These are phyloP conservation scores for Agraylea sexmaculata DNA, from an alignment of 1,140 invertebrate genomes.

Conservation along the genomic window DNA sequence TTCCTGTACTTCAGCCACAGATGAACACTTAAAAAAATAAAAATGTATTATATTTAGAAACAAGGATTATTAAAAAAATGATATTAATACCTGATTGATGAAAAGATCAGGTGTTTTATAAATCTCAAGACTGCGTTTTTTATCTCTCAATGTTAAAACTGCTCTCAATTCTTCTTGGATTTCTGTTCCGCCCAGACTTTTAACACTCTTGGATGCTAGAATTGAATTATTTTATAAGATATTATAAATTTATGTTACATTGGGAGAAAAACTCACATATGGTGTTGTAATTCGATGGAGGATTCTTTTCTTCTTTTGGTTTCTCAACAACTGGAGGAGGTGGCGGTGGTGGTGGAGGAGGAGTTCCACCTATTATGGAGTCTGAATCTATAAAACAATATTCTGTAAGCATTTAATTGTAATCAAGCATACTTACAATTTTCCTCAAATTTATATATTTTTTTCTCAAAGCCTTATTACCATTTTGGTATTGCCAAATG, in stretches of 20 bases:
- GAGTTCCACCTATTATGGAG: too few species aligned
- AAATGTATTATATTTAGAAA: background rate
- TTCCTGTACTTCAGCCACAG: slow-evolving; percentile 51
- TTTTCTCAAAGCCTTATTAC: too few species aligned
- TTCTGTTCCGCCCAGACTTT: slow-evolving; percentile 29
- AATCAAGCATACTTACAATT: too few species aligned
- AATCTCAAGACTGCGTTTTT: slow-evolving; percentile 47
- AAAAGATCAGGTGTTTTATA: slow-evolving; percentile 59
- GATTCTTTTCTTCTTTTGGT: slow-evolving; percentile 22
- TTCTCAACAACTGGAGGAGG: slow-evolving; percentile 25
- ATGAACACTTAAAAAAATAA: slow-evolving; percentile 32
- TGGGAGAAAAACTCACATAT: slow-evolving; percentile 15
- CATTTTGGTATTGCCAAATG: too few species aligned
- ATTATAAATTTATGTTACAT: background rate
- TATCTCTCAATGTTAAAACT: slow-evolving; percentile 48
- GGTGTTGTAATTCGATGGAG: slow-evolving; percentile 18
- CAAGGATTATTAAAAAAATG: slow-evolving; percentile 2
- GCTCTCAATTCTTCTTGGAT: slow-evolving; percentile 60
- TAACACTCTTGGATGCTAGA: slow-evolving; percentile 28
- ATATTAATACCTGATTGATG: slow-evolving; percentile 45
- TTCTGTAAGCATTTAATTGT: too few species aligned
- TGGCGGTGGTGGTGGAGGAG: slow-evolving; percentile 22
- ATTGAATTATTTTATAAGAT: slow-evolving; percentile 10
- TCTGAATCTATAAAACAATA: too few species aligned
- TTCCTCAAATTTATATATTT: too few species aligned